These are phyloP conservation scores for Sigmodon hispidus DNA, from an alignment of 2,113 vertebrate species.

Conservation along the genomic window DNA sequence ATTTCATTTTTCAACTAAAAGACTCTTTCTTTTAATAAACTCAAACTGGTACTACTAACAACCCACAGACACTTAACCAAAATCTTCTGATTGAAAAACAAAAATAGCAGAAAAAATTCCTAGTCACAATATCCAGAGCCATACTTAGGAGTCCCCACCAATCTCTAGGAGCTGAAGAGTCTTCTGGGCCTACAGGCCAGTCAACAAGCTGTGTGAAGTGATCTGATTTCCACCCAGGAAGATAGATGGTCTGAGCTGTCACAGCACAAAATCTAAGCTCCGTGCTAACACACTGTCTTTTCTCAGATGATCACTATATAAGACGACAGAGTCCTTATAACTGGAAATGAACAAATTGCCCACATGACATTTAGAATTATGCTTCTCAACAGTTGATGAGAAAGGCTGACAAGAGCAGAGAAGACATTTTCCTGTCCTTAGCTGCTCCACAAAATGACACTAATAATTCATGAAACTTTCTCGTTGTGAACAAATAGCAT, in stretches of 20 bases:
- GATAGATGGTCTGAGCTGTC: conserved; percentile 59
- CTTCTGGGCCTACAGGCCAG: conserved; percentile 57
- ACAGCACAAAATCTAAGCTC: conserved; percentile 58
- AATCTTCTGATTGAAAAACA: conserved; percentile 68
- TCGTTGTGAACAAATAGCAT: conserved; percentile 31
- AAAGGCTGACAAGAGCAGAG: background rate
- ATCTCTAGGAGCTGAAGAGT: conserved; percentile 64
- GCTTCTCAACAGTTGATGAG: background rate
- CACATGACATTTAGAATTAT: conserved; percentile 62
- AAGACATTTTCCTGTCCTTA: too few species aligned
- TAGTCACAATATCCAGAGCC: conserved; percentile 64
- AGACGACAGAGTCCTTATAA: conserved; percentile 23
- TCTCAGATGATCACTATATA: conserved; percentile 46
- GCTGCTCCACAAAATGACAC: conserved; percentile 68
- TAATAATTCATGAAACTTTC: conserved; percentile 34
- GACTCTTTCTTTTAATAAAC: conserved; percentile 77
- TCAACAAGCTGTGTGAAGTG: conserved; percentile 46
- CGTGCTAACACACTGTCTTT: conserved; percentile 36
- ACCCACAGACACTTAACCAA: conserved; percentile 60
- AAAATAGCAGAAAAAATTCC: conserved; percentile 74
- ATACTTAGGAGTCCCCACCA: conserved; percentile 57
- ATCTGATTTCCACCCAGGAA: conserved; percentile 19
- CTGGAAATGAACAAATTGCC: conserved; percentile 65
- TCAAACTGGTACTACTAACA: conserved; percentile 72
- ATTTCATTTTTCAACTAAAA: conserved; percentile 78